These are phyloP conservation scores for Drosophila pseudotakahashii DNA, from an alignment of 2,888 invertebrate species.

Conservation along the genomic window DNA sequence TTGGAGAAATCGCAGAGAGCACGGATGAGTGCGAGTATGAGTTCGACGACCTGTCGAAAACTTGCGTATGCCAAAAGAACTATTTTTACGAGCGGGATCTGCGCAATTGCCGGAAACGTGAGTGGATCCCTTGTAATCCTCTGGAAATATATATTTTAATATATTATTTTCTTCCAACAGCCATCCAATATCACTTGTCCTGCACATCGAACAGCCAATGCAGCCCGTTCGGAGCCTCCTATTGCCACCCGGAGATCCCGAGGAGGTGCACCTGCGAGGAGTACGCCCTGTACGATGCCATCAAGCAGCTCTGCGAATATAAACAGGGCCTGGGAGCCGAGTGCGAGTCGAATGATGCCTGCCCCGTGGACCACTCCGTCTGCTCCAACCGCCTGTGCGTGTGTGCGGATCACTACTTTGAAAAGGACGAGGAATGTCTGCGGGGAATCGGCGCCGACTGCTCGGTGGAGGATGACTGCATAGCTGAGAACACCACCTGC, in stretches of 20 bases:
- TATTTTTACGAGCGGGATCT: constrained; percentile 81
- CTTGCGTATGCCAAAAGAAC: constrained; percentile 83
- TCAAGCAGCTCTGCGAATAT: constrained; percentile 80
- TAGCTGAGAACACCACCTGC: constrained; percentile 74
- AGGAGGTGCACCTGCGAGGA: constrained; percentile 82
- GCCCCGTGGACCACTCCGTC: constrained; percentile 75
- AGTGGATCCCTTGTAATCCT: constrained; percentile 29
- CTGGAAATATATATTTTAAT: too few species aligned
- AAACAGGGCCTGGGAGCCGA: constrained; percentile 81
- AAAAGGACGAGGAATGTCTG: constrained; percentile 72
- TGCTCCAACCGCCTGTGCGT: constrained; percentile 81
- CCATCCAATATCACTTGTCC: constrained; percentile 79
- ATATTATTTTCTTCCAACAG: constrained; percentile 29
- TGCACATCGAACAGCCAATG: constrained; percentile 83
- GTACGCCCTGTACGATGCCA: constrained; percentile 81
- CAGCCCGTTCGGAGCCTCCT: constrained; percentile 83
- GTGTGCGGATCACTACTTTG: constrained; percentile 75
- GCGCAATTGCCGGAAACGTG: constrained; percentile 83
- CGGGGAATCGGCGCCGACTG: constrained; percentile 82
- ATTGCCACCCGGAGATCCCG: constrained; percentile 72
- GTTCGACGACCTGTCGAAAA: constrained; percentile 76
- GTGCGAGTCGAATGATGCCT: constrained; percentile 79
- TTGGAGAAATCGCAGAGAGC: constrained; percentile 83
- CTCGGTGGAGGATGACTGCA: constrained; percentile 75
- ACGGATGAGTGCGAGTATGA: constrained; percentile 80